Evolutionary conservation across 2,113 vertebrate genomes (phyloP).

Genomic region (Cyanoramphus novaezelandiae): DNA sequence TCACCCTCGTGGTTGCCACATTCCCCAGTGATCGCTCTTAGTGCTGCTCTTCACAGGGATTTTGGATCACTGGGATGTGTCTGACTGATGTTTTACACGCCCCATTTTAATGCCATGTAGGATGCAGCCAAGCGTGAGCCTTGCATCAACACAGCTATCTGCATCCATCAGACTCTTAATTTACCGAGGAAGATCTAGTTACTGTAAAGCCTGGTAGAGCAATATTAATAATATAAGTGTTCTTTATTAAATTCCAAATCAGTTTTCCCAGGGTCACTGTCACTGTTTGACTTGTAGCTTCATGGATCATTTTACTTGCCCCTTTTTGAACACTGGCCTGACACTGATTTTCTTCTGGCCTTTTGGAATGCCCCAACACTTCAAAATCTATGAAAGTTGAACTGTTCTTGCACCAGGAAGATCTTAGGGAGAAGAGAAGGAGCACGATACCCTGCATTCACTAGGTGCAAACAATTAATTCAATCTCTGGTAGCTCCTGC

Average conservation of each 20-base stretch:
- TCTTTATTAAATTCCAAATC: not conserved
- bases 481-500: not conserved
- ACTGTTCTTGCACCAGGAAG: not conserved
- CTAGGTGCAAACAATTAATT: not conserved
- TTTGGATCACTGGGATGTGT: not conserved
- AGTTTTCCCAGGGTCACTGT: not conserved
- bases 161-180: not conserved
- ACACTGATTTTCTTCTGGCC: not conserved
- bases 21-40: not conserved
- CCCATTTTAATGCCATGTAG: not conserved
- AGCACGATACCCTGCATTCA: not conserved
- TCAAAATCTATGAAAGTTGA: not conserved
- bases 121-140: not conserved
- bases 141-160: not conserved
- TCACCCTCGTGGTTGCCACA: rapidly evolving
- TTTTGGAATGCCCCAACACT: not conserved
- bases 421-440: not conserved
- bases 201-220: not conserved
- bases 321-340: not conserved
- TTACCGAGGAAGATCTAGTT: not conserved
- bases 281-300: not conserved
- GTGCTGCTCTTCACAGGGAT: not conserved
- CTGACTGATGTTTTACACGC: not conserved
- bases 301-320: not conserved
- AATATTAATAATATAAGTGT: not conserved